phyloP scores from a whole-genome alignment of 2,888 invertebrate species.

The Oligia latruncula region DNA sequence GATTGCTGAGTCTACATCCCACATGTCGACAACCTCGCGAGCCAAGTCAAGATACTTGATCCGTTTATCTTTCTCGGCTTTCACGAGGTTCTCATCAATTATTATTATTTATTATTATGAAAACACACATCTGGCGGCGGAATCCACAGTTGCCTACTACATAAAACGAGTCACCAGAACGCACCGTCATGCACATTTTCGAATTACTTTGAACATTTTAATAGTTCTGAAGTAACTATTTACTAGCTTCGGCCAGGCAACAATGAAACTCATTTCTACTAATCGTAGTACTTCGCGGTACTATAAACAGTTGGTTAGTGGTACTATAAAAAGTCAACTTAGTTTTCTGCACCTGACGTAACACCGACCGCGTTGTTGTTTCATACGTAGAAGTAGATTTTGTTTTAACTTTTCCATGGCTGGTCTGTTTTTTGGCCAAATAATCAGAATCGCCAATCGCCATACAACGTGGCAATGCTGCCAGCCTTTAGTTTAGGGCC shows the following conservation, averaged over 20 bases:
- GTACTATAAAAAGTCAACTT: constrained; percentile 59
- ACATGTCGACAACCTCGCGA: too few species aligned
- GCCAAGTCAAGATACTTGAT: too few species aligned
- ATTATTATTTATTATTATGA: not conserved
- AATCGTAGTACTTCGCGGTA: constrained; percentile 58
- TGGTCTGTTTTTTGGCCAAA: too few species aligned
- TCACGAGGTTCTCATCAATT: too few species aligned
- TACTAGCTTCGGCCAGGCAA: constrained; percentile 51
- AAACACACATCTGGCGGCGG: not conserved
- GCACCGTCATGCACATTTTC: constrained; percentile 33
- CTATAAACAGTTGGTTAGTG: constrained; percentile 59
- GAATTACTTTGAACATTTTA: constrained; percentile 60
- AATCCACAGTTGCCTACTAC: not conserved
- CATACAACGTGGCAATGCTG: too few species aligned
- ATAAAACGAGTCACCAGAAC: constrained; percentile 29
- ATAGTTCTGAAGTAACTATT: constrained; percentile 57
- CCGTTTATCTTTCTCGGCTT: too few species aligned
- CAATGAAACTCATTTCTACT: constrained; percentile 63
- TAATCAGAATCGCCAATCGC: too few species aligned
- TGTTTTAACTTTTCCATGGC: not conserved
- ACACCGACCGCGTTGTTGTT: constrained; percentile 4
- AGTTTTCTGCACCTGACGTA: constrained; percentile 47
- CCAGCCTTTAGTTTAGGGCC: too few species aligned
- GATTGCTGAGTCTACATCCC: too few species aligned
- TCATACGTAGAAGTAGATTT: constrained; percentile 28